Conservation (phyloP, 2,113 vertebrate genomes). For the Parotia lawesii region DNA sequence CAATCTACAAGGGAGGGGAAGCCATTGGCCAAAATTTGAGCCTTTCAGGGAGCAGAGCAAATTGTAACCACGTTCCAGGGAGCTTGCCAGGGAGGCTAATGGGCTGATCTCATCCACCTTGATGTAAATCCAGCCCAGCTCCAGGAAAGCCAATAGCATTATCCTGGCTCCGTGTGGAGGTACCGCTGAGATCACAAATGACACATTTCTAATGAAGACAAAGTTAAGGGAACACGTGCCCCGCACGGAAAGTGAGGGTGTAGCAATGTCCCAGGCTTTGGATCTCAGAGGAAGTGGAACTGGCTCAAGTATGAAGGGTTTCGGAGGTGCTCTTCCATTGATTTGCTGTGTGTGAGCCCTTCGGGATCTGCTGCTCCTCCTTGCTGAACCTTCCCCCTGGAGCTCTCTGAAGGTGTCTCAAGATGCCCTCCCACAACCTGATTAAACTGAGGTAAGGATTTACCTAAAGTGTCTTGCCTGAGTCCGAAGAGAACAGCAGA, state of each 20-base stretch:
- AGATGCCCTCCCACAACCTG: neutral
- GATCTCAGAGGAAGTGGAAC: neutral
- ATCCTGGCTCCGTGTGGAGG: neutral
- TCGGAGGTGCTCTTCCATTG: neutral
- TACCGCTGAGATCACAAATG: conserved; percentile 10
- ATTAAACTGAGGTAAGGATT: neutral
- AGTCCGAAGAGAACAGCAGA: neutral
- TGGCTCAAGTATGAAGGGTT: neutral
- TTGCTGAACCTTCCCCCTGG: neutral
- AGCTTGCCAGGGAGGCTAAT: conserved; percentile 49
- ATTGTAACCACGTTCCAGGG: conserved; percentile 54
- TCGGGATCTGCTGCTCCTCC: neutral
- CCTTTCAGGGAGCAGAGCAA: neutral
- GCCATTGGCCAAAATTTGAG: neutral
- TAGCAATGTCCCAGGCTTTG: neutral
- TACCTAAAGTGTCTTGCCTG: neutral
- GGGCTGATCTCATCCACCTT: conserved; percentile 64
- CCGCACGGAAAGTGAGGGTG: neutral
- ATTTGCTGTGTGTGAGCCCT: neutral
- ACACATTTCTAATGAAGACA: neutral
- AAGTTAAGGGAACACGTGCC: neutral
- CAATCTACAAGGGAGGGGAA: neutral
- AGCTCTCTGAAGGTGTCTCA: neutral
- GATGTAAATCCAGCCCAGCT: conserved; percentile 57
- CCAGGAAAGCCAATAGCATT: neutral